Evolutionary conservation across 2,113 vertebrate genomes (phyloP), one percentile per base, ranked within the genome.

Genomic region (Halcyon senegalensis): DNA sequence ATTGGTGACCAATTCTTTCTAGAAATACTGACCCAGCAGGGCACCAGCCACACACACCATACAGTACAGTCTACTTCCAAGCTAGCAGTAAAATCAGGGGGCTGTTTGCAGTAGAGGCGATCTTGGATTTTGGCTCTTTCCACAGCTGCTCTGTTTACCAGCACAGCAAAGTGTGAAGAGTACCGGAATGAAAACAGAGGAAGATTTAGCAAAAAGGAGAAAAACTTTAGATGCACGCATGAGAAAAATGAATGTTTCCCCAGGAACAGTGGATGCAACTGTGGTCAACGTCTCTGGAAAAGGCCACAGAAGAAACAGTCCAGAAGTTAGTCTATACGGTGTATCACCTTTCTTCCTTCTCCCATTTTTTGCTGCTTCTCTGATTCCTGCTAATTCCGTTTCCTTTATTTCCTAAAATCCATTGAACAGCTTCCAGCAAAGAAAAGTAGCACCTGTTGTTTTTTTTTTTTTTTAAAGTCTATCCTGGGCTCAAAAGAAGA

Each of bases 201-300:
- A 84, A 72, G 31, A 77, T 20, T n/a, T 7, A 63, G 35, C 28
- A 68, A 90, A 95, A 92, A 75, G 37, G 21, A 88, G 43, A 48
- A 69, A 51, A 80, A 16, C 6, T 62, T 69, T 18, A 25, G 23
- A 60, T 1, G 0, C 1, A 0, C 8, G 5, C 0, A 1, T 16
- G 25, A 75, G 14, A 87, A 75, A 67, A 89, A 20, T 21, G 1
- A 73, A 20, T 0, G 0, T 58, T 50, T 33, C 43, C 28, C 13
- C 1, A 3, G 27, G 5, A 84, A 28, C 35, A 28, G 4, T 9
- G 16, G 66, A 63, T 64, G 23, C 37, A 84, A 48, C 18, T 30
- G 18, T 39, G 23, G 58, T 25, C 33, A 51, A 31, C 1, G 2
- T 25, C 58, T 72, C 43, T 5, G 7, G 24, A 68, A 84, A 68